Conservation (phyloP, 2,797 vertebrate species). For the Falco peregrinus region DNA sequence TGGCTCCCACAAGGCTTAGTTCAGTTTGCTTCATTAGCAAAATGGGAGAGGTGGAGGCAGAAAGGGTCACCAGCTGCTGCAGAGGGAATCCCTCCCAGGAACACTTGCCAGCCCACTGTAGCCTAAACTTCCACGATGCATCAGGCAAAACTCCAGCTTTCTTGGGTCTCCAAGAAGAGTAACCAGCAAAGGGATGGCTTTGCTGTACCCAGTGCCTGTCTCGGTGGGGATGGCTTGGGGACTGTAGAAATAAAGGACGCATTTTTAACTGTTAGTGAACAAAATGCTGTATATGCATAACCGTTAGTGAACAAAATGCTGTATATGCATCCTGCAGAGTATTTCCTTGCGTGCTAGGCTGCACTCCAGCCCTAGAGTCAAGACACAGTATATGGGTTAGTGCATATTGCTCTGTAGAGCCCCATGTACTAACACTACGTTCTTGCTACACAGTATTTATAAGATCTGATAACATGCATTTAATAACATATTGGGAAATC, state of each 20-base stretch:
- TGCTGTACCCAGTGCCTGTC: neutral
- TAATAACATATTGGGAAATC: slow-evolving; percentile 1
- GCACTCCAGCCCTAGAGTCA: neutral
- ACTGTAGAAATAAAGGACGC: neutral
- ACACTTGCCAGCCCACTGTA: fast-evolving
- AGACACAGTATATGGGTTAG: neutral
- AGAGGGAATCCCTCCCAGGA: neutral
- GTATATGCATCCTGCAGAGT: neutral
- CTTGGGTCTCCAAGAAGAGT: neutral
- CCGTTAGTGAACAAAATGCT: neutral
- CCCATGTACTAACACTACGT: neutral
- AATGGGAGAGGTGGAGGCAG: neutral
- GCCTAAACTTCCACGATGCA: neutral
- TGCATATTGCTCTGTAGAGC: neutral
- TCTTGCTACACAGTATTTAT: neutral
- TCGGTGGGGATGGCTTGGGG: neutral
- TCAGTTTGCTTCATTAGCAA: neutral
- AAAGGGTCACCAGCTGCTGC: neutral
- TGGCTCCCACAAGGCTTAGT: neutral
- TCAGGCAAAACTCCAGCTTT: neutral
- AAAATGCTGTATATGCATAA: neutral
- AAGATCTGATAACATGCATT: neutral
- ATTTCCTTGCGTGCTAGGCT: neutral
- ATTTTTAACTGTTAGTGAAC: neutral
- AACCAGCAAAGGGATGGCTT: neutral